Conservation (phyloP, 1,140 invertebrate genomes). For the Bombus balteatus region DNA sequence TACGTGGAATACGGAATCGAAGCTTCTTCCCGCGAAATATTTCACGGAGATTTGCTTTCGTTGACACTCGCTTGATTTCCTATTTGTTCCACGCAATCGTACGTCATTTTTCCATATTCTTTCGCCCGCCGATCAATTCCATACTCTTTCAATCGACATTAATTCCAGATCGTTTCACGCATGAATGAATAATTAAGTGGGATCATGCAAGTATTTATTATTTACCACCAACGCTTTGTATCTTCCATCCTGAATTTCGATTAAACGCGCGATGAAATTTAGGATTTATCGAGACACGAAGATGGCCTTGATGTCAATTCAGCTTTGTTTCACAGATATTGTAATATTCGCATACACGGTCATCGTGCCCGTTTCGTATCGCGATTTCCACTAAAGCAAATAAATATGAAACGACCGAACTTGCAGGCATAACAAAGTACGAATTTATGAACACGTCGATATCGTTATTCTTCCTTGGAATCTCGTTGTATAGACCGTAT, state of each 20-base stretch:
- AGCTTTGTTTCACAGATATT: neutral
- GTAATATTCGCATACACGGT: no score
- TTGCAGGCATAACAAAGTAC: rapidly evolving
- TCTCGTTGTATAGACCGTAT: no score
- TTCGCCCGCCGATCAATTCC: no score
- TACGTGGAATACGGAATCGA: neutral
- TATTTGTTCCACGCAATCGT: neutral
- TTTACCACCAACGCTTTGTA: neutral
- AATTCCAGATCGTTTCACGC: neutral
- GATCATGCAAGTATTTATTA: no score
- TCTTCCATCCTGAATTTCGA: neutral
- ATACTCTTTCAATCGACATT: neutral
- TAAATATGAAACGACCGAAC: neutral
- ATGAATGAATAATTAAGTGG: neutral
- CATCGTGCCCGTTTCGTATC: neutral
- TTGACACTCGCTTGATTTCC: neutral
- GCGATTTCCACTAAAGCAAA: neutral
- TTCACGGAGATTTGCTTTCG: neutral
- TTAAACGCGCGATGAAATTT: neutral
- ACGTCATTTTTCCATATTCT: neutral
- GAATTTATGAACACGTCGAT: neutral
- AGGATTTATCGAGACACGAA: neutral
- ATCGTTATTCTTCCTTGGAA: no score
- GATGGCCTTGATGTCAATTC: neutral
- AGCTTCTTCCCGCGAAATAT: neutral